phyloP scores from a whole-genome alignment of 2,113 vertebrate species.

The Cyprinodon brontotheroides region DNA sequence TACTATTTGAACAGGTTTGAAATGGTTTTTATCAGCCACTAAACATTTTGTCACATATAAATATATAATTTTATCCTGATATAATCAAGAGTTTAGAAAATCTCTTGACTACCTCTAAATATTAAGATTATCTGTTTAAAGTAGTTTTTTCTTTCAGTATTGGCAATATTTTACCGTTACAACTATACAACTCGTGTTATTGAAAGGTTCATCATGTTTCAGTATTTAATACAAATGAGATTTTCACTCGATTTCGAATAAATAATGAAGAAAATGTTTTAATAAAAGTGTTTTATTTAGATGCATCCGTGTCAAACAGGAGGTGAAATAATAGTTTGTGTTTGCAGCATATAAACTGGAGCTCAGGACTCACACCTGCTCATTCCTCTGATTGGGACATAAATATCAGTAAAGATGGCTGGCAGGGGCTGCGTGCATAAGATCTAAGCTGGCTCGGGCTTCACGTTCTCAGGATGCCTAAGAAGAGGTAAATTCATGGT shows the following conservation, averaged over 20 bases:
- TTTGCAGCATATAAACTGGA: not conserved
- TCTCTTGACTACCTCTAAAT: not conserved
- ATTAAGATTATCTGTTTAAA: not conserved
- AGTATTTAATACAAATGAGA: not conserved
- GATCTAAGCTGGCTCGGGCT: not conserved
- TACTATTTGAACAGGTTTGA: not conserved
- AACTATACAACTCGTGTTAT: not conserved
- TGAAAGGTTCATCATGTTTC: not conserved
- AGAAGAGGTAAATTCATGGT: slow-evolving; percentile 2
- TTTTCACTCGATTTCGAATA: not conserved
- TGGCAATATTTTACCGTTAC: not conserved
- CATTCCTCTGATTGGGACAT: not conserved
- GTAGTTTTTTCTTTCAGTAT: not conserved
- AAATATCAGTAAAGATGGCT: not conserved
- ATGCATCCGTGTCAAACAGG: not conserved
- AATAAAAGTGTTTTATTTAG: not conserved
- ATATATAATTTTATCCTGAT: not conserved
- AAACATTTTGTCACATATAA: not conserved
- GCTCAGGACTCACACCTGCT: not conserved
- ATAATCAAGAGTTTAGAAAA: not conserved
- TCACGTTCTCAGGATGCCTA: slow-evolving; percentile 18
- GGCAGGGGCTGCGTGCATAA: not conserved
- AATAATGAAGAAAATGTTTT: not conserved
- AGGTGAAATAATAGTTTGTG: not conserved
- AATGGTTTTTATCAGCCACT: not conserved